These are phyloP conservation scores for Bruchidius siliquastri DNA, from an alignment of 2,888 invertebrate genomes.

Conservation along the genomic window DNA sequence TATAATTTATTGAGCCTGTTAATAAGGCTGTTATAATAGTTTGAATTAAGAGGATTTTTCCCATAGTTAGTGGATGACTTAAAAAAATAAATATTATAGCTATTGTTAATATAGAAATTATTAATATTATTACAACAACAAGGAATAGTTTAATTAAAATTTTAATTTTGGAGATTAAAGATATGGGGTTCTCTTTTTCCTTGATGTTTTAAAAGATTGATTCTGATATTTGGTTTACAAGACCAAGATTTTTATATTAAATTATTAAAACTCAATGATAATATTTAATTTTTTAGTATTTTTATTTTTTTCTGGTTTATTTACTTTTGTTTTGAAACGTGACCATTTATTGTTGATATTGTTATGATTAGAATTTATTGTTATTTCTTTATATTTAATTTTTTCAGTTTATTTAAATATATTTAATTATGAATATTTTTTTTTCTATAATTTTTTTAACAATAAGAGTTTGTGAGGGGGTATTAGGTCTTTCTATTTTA, in stretches of 20 bases:
- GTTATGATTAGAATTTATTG: conserved; percentile 59
- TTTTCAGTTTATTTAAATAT: conserved; percentile 49
- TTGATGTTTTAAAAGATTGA: conserved; percentile 58
- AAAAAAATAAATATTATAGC: conserved; percentile 46
- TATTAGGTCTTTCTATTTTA: conserved; percentile 60
- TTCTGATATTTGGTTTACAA: conserved; percentile 63
- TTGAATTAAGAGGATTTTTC: conserved; percentile 53
- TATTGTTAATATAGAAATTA: conserved; percentile 41
- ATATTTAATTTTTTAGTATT: conserved; percentile 37
- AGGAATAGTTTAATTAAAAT: conserved; percentile 63
- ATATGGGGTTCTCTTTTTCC: conserved; percentile 54
- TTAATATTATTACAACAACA: conserved; percentile 42
- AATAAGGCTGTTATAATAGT: conserved; percentile 50
- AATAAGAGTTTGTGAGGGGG: conserved; percentile 62
- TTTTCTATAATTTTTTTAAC: conserved; percentile 59
- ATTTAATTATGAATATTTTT: conserved; percentile 51
- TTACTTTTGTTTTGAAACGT: conserved; percentile 54
- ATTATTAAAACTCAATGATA: neutral
- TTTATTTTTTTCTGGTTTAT: conserved; percentile 51
- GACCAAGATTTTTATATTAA: conserved; percentile 31
- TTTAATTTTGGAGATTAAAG: conserved; percentile 68
- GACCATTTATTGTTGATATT: conserved; percentile 58
- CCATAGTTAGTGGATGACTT: conserved; percentile 54
- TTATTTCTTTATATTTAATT: conserved; percentile 40
- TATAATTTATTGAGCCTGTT: conserved; percentile 49